Conservation (phyloP, 2,888 invertebrate genomes). For the Trichopoda pennipes region DNA sequence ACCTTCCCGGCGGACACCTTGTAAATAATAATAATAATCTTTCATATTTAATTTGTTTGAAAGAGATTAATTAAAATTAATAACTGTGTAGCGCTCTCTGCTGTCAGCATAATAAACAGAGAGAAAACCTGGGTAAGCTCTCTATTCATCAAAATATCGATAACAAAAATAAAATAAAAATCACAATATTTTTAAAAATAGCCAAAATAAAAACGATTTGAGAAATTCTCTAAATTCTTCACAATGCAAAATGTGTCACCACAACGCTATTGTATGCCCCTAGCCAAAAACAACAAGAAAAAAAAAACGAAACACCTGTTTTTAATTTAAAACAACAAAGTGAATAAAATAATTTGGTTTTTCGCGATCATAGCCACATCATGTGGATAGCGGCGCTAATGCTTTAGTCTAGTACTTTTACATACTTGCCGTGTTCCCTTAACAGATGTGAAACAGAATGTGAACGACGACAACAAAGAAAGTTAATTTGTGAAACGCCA, state of each 20-base stretch:
- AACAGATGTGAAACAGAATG: neutral
- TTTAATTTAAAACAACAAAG: conserved; percentile 6
- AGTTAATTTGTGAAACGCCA: conserved; percentile 29
- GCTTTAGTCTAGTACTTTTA: conserved; percentile 8
- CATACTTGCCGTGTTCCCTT: neutral
- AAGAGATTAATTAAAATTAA: too few relatives aligned
- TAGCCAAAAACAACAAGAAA: neutral
- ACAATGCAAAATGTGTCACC: conserved; percentile 37
- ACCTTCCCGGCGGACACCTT: too few relatives aligned
- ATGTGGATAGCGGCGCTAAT: conserved; percentile 30
- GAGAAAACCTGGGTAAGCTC: too few relatives aligned
- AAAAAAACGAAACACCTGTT: conserved; percentile 53
- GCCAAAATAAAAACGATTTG: conserved; percentile 11
- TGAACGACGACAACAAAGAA: conserved; percentile 4
- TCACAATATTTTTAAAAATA: too few relatives aligned
- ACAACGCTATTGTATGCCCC: conserved; percentile 16
- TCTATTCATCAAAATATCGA: too few relatives aligned
- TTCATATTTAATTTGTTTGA: too few relatives aligned
- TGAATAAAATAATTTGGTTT: neutral
- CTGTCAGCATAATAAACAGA: too few relatives aligned
- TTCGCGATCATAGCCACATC: conserved; percentile 42
- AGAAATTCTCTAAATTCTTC: conserved; percentile 40
- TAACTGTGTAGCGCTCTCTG: too few relatives aligned
- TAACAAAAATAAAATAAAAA: too few relatives aligned
- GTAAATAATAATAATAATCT: too few relatives aligned